Percentiles rank a stretch among this genome's conserved stretches.
phyloP scores from a whole-genome alignment of 2,797 vertebrate species.

The Silurus lanzhouensis region DNA sequence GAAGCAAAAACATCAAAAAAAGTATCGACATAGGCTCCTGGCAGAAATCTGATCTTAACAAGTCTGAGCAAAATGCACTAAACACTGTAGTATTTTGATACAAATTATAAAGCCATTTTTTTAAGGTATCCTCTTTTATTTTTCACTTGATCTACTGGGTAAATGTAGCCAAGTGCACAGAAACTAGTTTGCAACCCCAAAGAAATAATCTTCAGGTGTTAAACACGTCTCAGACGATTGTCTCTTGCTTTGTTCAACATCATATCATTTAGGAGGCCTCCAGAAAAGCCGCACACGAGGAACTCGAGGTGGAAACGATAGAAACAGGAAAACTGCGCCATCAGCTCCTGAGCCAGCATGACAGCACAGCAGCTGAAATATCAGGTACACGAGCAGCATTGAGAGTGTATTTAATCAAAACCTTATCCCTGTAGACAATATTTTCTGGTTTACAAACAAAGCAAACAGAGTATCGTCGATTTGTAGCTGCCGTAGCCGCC shows the following conservation, averaged over 20 bases:
- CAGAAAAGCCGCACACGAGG: constrained; percentile 71
- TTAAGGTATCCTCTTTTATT: not conserved
- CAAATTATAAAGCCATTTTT: too few species aligned
- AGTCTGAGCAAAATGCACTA: too few species aligned
- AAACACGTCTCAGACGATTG: not conserved
- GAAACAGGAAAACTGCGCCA: constrained; percentile 79
- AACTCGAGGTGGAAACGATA: constrained; percentile 82
- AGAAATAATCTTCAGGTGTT: not conserved
- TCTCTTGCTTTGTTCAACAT: not conserved
- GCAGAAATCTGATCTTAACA: too few species aligned
- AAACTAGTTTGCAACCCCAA: not conserved
- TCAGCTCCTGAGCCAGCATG: constrained; percentile 62
- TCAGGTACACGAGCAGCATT: constrained; percentile 64
- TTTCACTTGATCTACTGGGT: too few species aligned
- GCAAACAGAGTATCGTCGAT: not conserved
- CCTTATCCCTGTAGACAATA: not conserved
- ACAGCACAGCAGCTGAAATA: constrained; percentile 67
- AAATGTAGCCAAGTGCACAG: not conserved
- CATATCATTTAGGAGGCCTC: constrained; percentile 69
- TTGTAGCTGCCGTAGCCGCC: constrained; percentile 11
- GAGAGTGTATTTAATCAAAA: too few species aligned
- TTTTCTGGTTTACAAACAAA: not conserved
- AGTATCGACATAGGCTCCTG: too few species aligned
- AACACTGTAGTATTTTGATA: too few species aligned
- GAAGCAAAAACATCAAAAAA: too few species aligned